phyloP scores from a whole-genome alignment of 92 coral and sea anemone species.

The Phenganax subtilis region DNA sequence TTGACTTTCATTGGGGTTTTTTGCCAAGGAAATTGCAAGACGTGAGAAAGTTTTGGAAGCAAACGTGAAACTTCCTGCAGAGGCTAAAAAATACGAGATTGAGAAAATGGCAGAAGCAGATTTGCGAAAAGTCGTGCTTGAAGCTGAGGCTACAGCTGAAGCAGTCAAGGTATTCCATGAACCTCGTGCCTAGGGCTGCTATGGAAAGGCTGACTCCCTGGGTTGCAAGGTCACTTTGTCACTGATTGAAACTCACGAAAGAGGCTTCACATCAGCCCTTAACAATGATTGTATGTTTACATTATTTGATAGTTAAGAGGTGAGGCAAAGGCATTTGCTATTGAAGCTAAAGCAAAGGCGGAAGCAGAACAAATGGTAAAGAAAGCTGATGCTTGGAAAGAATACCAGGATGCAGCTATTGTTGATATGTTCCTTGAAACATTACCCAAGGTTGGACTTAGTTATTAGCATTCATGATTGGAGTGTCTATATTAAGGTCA shows the following conservation, averaged over 20 bases:
- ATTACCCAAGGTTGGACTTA: slow-evolving; percentile 72
- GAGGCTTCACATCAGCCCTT: no score
- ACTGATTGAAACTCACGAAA: background rate
- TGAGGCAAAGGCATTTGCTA: slow-evolving; percentile 95
- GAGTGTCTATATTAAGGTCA: no score
- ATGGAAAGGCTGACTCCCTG: background rate
- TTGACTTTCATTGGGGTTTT: background rate
- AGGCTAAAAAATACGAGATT: slow-evolving; percentile 81
- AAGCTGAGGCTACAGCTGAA: slow-evolving; percentile 87
- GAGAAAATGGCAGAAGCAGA: slow-evolving; percentile 92
- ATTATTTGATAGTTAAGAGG: slow-evolving; percentile 67
- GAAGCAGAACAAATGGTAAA: slow-evolving; percentile 99
- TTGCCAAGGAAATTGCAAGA: slow-evolving; percentile 71
- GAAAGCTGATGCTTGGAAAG: slow-evolving; percentile 99
- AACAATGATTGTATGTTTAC: background rate
- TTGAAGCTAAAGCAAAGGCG: slow-evolving; percentile 94
- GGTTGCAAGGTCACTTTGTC: background rate
- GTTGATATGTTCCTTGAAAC: slow-evolving; percentile 94
- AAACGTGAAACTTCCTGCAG: slow-evolving; percentile 79
- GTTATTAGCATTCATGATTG: background rate
- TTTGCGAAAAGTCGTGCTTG: slow-evolving; percentile 80
- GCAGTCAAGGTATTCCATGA: slow-evolving; percentile 57
- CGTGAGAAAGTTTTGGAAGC: slow-evolving; percentile 92
- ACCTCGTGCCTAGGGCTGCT: background rate
- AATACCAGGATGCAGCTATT: slow-evolving; percentile 92